A percentile compares a stretch with the other conserved stretches of the same genome.
Conservation (phyloP, 2,113 vertebrate genomes). For the Mus musculus region GRCm39 chr3:40616001-40616500, state of each 20-base stretch:
- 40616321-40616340: neutral
- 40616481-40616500: neutral
- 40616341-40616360: neutral
- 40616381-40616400: neutral
- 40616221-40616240: too few relatives aligned
- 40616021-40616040: neutral
- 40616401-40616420: constrained; percentile 19
- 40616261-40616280: neutral
- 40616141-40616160: neutral
- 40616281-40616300: neutral
- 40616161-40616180: neutral
- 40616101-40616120: too few relatives aligned
- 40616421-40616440: neutral
- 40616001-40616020: neutral
- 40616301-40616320: neutral
- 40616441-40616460: neutral
- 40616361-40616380: neutral
- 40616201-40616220: neutral
- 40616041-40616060: neutral
- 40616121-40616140: neutral
- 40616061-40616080: neutral
- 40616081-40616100: neutral
- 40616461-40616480: neutral
- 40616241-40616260: neutral
- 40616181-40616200: neutral